These are phyloP conservation scores for Oophaga pumilio DNA, from an alignment of 2,113 vertebrate species.

Conservation along the genomic window DNA sequence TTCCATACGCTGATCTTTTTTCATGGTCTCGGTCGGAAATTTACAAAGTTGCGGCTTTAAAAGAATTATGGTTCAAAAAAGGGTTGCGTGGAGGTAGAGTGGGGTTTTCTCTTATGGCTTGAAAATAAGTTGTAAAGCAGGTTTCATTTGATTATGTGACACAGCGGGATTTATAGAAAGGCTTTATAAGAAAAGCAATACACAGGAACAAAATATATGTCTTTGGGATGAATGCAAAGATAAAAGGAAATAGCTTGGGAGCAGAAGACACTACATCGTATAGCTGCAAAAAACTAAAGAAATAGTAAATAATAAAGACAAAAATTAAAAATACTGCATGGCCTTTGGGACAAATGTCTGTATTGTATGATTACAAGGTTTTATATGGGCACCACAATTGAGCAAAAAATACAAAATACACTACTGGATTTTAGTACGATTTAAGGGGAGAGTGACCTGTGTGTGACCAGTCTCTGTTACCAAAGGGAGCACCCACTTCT, in stretches of 20 bases:
- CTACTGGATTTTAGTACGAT: background rate
- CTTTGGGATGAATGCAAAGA: background rate
- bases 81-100: background rate
- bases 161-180: background rate
- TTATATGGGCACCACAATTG: background rate
- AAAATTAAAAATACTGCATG: background rate
- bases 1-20: background rate
- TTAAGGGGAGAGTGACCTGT: background rate
- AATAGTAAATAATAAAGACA: background rate
- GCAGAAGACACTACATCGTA: background rate
- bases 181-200: background rate
- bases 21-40: background rate
- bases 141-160: constrained; percentile 12
- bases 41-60: background rate
- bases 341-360: background rate
- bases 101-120: background rate
- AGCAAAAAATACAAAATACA: background rate
- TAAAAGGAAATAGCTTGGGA: background rate
- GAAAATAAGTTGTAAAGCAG: background rate
- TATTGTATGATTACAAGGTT: background rate
- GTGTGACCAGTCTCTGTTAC: background rate
- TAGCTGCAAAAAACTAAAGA: background rate
- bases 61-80: constrained; percentile 19
- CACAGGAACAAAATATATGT: background rate
- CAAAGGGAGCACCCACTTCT: no score